Evolutionary conservation across 1,140 invertebrate species (phyloP), one percentile per base, ranked within the genome.

Genomic region (Agrilus planipennis): DNA sequence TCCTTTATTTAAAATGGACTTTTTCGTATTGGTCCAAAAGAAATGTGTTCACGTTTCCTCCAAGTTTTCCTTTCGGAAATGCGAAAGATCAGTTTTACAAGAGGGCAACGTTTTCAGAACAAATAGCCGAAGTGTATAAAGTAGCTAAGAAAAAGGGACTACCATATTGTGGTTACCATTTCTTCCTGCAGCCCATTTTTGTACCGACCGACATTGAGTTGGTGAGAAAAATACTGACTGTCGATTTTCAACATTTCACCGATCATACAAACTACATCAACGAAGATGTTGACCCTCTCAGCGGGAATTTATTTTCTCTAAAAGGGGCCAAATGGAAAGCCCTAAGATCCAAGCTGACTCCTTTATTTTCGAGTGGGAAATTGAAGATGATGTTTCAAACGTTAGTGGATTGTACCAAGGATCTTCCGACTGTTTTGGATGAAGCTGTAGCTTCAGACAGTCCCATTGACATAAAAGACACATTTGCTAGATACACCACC

Each of bases 351-450:
- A 50, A 50, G 35, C 39, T 75, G 1, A 62, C 62, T 0, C 71
- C 71, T 2, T 67, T 65, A 0, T 73, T 75, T 43, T 64, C 71
- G 62, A 0, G 64, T 63, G 0, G 65, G 60, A 75, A 74, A 52
- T 62, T 76, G 44, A 75, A 72, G 45, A 51, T 51, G 4, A 73
- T 76, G 66, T 71, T 73, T 34, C 53, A 55, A 2, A 59, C 64
- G 0, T 42, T 75, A 3, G 42, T 57, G 14, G 54, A 63, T 22
- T 50, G 62, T 45, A 48, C 52, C 37, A 14, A 41, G 0, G 23
- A 28, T 11, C 7, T 50, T 12, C 12, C 42, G n/a, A 27, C 36
- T 3, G 25, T 42, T 2, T 41, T 43, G 15, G 11, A 18, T 2
- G 35, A 46, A 12, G 3, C 17, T 7, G 11, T 7, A 4, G 25